Evolutionary conservation across 1,140 invertebrate genomes (phyloP), one percentile per base, ranked within the genome.

Genomic region (Physella acuta): DNA sequence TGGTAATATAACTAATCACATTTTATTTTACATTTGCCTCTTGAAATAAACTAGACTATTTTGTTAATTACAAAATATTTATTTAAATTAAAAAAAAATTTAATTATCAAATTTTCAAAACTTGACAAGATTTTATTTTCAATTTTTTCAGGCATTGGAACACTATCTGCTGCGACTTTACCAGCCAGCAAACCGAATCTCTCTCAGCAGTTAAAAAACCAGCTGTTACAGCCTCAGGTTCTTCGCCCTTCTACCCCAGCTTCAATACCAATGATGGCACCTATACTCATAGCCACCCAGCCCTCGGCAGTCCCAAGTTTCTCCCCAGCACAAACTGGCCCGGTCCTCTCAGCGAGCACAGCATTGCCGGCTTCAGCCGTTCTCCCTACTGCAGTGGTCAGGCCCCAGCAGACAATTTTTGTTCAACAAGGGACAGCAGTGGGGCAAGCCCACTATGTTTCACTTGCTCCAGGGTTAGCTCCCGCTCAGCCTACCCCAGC

Each of bases 381-480:
- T 0, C 28, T 52, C 20, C 62, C 51, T 8, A 51, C 62, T 30
- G 44, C 62, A 52, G 30, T 53, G 3, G 39, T 64, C 33, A 31
- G 62, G 30, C 62, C 62, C 11, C 62, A 64, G 33, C 62, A 64
- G 62, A 64, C 62, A 8, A 33, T 30, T 3, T 20, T 52, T 30
- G 39, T 52, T 24, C 62, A 64, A 30, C 62, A 51, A 34, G 36
- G 26, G 26, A 20, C 49, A 31, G 28, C 33, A 36, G 31, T 53
- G 33, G 39, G 39, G 39, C 64, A 67, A 39, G 51, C 64, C 2
- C 64, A 67, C 28, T 28, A 56, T 20, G n/a, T 67, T 33, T 17
- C 64, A 2, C 30, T 69, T 59, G 75, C 67, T 31, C 76, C 61
- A 67, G 77, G 53, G 69, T 71, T 56, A 53, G 75, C 70, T 67